phyloP scores from a whole-genome alignment of 2,888 invertebrate genomes.

The Drosophila ustulata region DNA sequence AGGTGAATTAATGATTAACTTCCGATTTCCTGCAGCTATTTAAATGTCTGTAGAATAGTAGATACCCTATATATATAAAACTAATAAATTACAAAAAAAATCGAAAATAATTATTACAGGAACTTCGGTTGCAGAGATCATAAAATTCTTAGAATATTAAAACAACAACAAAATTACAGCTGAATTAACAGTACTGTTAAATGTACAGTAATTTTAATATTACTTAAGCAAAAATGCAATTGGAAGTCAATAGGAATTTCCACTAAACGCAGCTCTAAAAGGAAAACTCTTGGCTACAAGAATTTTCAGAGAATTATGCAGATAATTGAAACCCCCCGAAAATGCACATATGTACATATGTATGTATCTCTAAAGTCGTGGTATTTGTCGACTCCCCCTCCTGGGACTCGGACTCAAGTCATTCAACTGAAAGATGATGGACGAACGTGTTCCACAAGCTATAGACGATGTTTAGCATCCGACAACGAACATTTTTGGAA shows the following conservation, averaged over 20 bases:
- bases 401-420: background rate
- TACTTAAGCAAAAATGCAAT: background rate
- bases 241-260: background rate
- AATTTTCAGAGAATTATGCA: background rate
- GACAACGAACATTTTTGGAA: background rate
- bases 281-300: background rate
- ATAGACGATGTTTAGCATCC: conserved; percentile 3
- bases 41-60: too few relatives aligned
- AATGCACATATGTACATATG: too few relatives aligned
- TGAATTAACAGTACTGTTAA: background rate
- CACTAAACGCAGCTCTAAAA: too few relatives aligned
- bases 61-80: too few relatives aligned
- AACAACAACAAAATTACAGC: too few relatives aligned
- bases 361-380: background rate
- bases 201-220: background rate
- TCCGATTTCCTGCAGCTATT: too few relatives aligned
- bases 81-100: too few relatives aligned
- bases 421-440: background rate
- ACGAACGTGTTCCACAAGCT: conserved; percentile 10
- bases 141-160: too few relatives aligned
- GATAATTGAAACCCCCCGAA: background rate
- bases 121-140: too few relatives aligned
- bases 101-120: too few relatives aligned
- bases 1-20: too few relatives aligned
- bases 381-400: background rate